These are phyloP conservation scores for Tanypteryx hageni DNA, from an alignment of 2,888 invertebrate genomes.

Conservation along the genomic window DNA sequence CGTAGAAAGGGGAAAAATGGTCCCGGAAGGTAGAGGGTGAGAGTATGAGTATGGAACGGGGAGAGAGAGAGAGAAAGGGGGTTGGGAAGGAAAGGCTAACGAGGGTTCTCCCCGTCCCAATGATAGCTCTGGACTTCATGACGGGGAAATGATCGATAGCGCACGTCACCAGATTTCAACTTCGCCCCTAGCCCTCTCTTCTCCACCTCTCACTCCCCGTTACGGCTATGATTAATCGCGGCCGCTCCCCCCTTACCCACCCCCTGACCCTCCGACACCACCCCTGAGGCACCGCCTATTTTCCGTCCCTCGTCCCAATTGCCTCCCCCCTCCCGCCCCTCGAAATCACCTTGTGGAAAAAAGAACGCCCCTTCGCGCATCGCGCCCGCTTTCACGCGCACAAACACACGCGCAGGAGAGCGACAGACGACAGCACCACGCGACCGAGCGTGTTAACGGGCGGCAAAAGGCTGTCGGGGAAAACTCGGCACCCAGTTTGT, in stretches of 20 bases:
- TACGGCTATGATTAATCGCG: conserved; percentile 50
- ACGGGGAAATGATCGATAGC: conserved; percentile 50
- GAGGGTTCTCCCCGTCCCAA: conserved; percentile 28
- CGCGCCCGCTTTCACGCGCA: not conserved
- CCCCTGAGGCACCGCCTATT: conserved; percentile 43
- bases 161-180: conserved; percentile 52
- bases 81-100: conserved; percentile 11
- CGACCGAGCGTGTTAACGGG: not conserved
- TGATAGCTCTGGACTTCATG: conserved; percentile 57
- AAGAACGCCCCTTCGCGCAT: not conserved
- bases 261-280: not conserved
- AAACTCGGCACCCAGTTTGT: not conserved
- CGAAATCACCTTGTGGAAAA: not conserved
- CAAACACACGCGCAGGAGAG: not conserved
- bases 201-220: not conserved
- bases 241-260: not conserved
- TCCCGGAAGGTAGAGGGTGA: too few relatives aligned
- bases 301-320: conserved; percentile 21
- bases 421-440: not conserved
- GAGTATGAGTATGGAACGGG: not conserved
- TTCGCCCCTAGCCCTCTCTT: not conserved
- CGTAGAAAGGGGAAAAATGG: not conserved
- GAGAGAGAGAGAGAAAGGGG: not conserved
- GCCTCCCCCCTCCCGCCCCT: not conserved
- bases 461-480: not conserved